These are phyloP conservation scores for Dicrostonyx torquatus DNA, from an alignment of 2,797 vertebrate genomes.

Conservation along the genomic window DNA sequence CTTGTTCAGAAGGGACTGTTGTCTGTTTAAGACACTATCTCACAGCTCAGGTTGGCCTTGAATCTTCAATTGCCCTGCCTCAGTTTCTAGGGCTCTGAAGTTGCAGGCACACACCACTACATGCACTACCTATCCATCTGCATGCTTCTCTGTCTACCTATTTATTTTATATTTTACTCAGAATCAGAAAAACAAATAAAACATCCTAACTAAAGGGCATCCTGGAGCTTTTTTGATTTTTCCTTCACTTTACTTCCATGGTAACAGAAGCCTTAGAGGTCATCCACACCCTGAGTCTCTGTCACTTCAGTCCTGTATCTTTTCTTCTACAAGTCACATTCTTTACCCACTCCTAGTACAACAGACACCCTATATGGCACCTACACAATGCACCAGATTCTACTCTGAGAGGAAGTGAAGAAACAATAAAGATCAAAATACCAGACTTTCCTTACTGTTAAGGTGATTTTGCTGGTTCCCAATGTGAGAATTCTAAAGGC, in stretches of 20 bases:
- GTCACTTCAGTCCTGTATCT: neutral
- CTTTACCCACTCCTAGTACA: neutral
- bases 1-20: neutral
- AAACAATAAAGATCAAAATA: neutral
- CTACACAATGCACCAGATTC: neutral
- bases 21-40: neutral
- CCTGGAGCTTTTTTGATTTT: neutral
- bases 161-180: constrained; percentile 10
- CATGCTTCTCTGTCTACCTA: neutral
- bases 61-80: neutral
- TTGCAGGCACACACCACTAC: neutral
- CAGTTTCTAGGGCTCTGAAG: neutral
- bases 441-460: neutral
- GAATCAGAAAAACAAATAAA: constrained; percentile 11
- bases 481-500: neutral
- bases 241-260: neutral
- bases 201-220: neutral
- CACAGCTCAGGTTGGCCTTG: neutral
- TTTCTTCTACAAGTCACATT: neutral
- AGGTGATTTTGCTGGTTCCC: neutral
- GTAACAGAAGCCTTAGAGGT: neutral
- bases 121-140: neutral
- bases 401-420: neutral
- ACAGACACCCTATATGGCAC: neutral
- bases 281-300: neutral